A percentile compares a stretch with the other conserved stretches of the same genome.
These are phyloP conservation scores for Myodes glareolus DNA, from an alignment of 2,113 vertebrate genomes.

Conservation along the genomic window DNA sequence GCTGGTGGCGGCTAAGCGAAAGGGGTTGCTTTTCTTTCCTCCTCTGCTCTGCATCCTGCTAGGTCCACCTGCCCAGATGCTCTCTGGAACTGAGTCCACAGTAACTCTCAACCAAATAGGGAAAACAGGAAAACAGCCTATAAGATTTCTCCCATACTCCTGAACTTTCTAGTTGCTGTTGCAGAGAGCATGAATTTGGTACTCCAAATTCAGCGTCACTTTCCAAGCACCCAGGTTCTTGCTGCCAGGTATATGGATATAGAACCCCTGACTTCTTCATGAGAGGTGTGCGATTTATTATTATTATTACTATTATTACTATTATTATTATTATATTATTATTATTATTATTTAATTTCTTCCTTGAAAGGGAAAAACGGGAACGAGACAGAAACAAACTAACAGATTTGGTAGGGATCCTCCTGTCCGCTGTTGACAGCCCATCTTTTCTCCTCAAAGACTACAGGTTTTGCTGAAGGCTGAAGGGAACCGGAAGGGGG, in stretches of 20 bases:
- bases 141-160: not conserved
- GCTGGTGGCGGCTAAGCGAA: rapidly evolving
- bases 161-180: conserved; percentile 30
- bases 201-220: conserved; percentile 8
- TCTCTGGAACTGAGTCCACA: not conserved
- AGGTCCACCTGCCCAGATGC: conserved; percentile 32
- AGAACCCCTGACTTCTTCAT: not conserved
- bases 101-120: not conserved
- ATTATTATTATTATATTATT: too few relatives aligned
- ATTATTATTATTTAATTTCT: not conserved
- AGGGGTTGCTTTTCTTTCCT: not conserved
- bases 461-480: not conserved
- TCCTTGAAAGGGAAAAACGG: not conserved
- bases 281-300: not conserved
- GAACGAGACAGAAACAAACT: not conserved
- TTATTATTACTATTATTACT: too few relatives aligned
- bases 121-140: conserved; percentile 32
- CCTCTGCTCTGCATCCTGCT: not conserved
- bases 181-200: not conserved
- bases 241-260: not conserved
- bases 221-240: not conserved
- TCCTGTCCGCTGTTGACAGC: not conserved
- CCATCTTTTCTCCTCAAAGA: not conserved
- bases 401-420: rapidly evolving
- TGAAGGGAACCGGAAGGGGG: not conserved